Evolutionary conservation across 2,888 invertebrate genomes (phyloP).

Genomic region (Polyommatus icarus): DNA sequence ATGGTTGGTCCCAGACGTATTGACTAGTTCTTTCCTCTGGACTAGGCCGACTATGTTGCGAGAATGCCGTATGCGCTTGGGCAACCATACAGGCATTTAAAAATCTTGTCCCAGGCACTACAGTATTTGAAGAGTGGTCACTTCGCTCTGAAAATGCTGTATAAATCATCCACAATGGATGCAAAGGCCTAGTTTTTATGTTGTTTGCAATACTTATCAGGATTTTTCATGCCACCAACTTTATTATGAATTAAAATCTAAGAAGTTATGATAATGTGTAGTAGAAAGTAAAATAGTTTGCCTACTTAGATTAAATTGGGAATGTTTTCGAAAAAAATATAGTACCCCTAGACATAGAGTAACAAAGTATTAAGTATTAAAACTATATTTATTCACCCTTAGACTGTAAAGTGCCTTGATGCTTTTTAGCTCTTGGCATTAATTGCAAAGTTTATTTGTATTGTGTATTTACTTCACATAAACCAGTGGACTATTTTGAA

Average conservation of each 20-base stretch:
- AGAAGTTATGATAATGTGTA: not conserved
- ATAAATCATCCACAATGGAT: too few species aligned
- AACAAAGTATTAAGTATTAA: conserved; percentile 20
- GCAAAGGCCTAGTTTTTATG: too few species aligned
- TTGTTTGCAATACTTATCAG: not conserved
- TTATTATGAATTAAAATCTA: not conserved
- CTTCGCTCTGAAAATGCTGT: too few species aligned
- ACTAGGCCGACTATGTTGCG: too few species aligned
- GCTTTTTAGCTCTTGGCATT: conserved; percentile 25
- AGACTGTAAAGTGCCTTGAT: conserved; percentile 30
- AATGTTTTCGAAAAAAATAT: conserved; percentile 6
- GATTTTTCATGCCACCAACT: not conserved
- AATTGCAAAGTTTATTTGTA: conserved; percentile 14
- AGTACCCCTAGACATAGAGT: conserved; percentile 4
- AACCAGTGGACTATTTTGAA: conserved; percentile 4
- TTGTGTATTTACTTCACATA: not conserved
- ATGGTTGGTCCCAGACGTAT: too few species aligned
- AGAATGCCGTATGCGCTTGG: too few species aligned
- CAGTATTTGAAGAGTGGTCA: too few species aligned
- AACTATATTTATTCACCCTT: conserved; percentile 26
- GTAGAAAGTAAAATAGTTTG: not conserved
- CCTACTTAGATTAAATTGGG: not conserved
- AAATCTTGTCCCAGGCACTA: too few species aligned
- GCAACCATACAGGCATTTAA: too few species aligned
- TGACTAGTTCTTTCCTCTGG: too few species aligned